These are phyloP conservation scores for Stegodyphus dumicola DNA, from an alignment of 1,140 invertebrate genomes.

Conservation along the genomic window DNA sequence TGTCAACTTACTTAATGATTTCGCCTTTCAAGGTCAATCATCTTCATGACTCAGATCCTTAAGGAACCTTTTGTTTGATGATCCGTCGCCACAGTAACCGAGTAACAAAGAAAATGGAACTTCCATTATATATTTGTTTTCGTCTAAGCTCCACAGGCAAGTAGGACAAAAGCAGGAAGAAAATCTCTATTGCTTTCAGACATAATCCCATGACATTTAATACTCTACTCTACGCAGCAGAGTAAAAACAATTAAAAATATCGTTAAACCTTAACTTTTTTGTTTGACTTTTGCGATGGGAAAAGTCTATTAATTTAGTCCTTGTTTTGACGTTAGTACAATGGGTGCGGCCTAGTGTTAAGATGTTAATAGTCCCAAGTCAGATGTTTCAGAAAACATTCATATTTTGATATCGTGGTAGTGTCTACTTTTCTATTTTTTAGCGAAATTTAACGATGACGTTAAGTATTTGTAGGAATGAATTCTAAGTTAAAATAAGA, in stretches of 20 bases:
- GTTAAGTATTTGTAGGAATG: too few relatives aligned
- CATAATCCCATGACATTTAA: conserved; percentile 15
- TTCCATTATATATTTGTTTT: conserved; percentile 12
- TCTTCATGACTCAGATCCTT: background rate
- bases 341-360: too few relatives aligned
- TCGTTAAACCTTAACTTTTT: too few relatives aligned
- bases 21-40: conserved; percentile 13
- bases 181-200: conserved; percentile 4
- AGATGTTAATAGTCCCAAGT: too few relatives aligned
- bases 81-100: conserved; percentile 8
- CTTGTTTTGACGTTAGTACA: too few relatives aligned
- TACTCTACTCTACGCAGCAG: background rate
- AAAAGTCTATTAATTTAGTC: too few relatives aligned
- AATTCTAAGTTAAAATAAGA: too few relatives aligned
- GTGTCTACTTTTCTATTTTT: too few relatives aligned
- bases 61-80: conserved; percentile 26
- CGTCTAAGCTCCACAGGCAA: background rate
- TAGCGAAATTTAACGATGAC: too few relatives aligned
- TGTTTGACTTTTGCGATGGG: too few relatives aligned
- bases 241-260: background rate
- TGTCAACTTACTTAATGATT: conserved; percentile 23
- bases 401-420: too few relatives aligned
- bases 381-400: too few relatives aligned
- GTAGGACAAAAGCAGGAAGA: background rate
- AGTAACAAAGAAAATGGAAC: conserved; percentile 14